phyloP scores from a whole-genome alignment of 23 tunicate genomes.

The Halocynthia aurantium region DNA sequence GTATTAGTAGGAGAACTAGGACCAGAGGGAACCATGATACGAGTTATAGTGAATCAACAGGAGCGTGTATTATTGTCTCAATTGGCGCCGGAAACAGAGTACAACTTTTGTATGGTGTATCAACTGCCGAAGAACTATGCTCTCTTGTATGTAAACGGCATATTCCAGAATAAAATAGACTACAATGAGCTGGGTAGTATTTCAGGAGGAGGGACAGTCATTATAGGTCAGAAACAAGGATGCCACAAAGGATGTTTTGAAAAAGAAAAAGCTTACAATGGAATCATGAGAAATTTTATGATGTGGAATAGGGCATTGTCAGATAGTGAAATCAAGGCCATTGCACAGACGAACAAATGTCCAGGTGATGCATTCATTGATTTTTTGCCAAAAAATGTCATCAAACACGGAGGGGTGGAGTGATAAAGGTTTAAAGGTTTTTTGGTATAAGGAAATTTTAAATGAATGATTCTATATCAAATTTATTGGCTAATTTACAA shows the following conservation, averaged over 20 bases:
- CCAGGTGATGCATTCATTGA: background rate
- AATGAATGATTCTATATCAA: too few relatives aligned
- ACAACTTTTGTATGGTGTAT: constrained; percentile 1
- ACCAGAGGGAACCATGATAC: background rate
- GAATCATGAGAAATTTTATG: background rate
- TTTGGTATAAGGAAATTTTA: too few relatives aligned
- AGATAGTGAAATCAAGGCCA: background rate
- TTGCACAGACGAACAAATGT: constrained; percentile 1
- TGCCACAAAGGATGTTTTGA: constrained; percentile 11
- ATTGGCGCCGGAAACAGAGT: background rate
- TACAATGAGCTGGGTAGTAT: background rate
- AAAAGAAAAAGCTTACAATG: constrained; percentile 9
- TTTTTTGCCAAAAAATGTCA: background rate
- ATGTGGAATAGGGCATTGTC: constrained; percentile 7
- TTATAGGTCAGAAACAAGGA: constrained; percentile 9
- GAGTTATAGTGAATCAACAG: background rate
- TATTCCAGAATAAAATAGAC: background rate
- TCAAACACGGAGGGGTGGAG: background rate
- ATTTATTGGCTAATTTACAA: too few relatives aligned
- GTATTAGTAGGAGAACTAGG: background rate
- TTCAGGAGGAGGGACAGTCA: constrained; percentile 10
- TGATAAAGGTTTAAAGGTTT: too few relatives aligned
- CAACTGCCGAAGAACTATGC: background rate
- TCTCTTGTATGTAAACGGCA: constrained; percentile 4
- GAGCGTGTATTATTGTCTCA: background rate